Conservation (phyloP, 2,888 invertebrate genomes). For the Lamellibrachia columna region DNA sequence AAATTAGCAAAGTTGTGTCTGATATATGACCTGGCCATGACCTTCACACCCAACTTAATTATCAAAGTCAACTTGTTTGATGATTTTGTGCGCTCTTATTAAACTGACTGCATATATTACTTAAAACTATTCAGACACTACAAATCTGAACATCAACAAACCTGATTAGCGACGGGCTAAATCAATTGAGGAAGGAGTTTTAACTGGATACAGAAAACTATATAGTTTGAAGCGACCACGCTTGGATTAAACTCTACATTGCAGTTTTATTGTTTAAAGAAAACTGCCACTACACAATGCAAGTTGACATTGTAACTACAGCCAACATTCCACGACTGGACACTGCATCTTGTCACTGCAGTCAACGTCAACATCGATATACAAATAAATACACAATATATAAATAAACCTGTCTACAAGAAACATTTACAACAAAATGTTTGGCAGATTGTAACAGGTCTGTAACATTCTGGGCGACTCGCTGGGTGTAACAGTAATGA, state of each 20-base stretch:
- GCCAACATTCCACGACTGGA: not conserved
- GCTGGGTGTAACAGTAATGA: not conserved
- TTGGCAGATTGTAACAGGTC: not conserved
- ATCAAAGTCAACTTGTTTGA: too few species aligned
- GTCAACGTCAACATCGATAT: not conserved
- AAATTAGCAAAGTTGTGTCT: too few species aligned
- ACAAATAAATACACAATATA: constrained; percentile 16
- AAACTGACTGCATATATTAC: too few species aligned
- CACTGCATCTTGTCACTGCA: not conserved
- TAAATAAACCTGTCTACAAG: constrained; percentile 6
- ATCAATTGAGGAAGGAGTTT: not conserved
- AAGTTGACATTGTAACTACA: not conserved
- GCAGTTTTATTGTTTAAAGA: constrained; percentile 10
- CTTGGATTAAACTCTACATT: not conserved
- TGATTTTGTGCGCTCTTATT: too few species aligned
- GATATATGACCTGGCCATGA: too few species aligned
- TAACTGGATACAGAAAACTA: not conserved
- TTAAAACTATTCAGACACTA: too few species aligned
- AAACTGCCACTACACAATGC: not conserved
- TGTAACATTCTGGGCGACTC: not conserved
- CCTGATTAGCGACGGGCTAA: not conserved
- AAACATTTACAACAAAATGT: constrained; percentile 12
- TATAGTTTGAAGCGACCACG: not conserved
- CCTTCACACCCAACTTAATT: too few species aligned
- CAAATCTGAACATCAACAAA: too few species aligned